phyloP scores from a whole-genome alignment of 2,797 vertebrate genomes.

The Heliangelus exortis region DNA sequence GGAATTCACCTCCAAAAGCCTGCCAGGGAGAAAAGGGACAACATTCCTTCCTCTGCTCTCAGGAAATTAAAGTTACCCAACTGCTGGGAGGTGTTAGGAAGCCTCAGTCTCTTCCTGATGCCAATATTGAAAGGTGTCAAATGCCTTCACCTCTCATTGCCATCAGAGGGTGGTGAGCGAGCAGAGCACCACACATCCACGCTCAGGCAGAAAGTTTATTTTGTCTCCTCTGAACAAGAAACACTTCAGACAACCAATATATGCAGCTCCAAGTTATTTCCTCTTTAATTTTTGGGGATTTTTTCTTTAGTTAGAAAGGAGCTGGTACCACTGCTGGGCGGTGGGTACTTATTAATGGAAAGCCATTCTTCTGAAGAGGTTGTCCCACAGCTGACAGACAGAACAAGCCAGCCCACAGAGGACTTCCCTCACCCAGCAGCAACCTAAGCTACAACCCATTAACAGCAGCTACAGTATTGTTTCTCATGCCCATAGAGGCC shows the following conservation, averaged over 20 bases:
- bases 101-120: conserved; percentile 2
- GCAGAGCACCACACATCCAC: not conserved
- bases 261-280: not conserved
- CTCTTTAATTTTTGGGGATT: not conserved
- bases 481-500: accelerated
- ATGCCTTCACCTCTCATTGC: conserved; percentile 18
- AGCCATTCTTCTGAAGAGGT: not conserved
- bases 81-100: not conserved
- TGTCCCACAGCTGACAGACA: not conserved
- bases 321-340: not conserved
- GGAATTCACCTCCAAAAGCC: not conserved
- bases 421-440: not conserved
- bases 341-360: not conserved
- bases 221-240: conserved; percentile 30
- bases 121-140: conserved; percentile 28
- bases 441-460: not conserved
- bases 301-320: not conserved
- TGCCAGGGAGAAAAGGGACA: not conserved
- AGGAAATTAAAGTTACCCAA: conserved; percentile 49
- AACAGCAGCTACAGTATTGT: not conserved
- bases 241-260: not conserved
- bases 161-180: not conserved
- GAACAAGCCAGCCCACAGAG: not conserved
- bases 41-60: conserved; percentile 17
- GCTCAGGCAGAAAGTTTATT: not conserved